Evolutionary conservation across 1,140 invertebrate genomes (phyloP), one percentile per base, ranked within the genome.

Genomic region (Drosophila kepulauana): DNA sequence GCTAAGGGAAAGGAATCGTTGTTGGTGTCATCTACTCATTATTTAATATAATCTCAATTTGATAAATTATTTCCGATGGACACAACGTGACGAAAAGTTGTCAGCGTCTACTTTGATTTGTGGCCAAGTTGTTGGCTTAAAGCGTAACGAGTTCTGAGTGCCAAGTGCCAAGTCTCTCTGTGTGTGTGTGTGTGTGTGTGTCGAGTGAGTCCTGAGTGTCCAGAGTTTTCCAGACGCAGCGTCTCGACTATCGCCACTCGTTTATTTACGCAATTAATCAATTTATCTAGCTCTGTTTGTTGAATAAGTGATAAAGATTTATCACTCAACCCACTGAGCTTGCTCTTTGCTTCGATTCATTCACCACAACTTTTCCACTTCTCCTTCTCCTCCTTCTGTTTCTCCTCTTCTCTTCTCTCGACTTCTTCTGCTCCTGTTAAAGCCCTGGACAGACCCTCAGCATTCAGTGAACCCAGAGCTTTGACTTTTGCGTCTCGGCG

Each of bases 231-330:
- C 43, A n/a, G 25, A 28, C 25, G 62, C 35, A 30, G 54, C 56
- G 35, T 54, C 57, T 38, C 46, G 56, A 46, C 33, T 51, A 69
- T 69, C 52, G 43, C 65, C 69, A 70, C 59, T 65, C 81, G 84
- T 84, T 89, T 88, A 88, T 88, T 88, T 88, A 74, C 65, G 85
- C 86, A 88, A 88, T 88, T 89, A 88, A 88, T 88, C 85, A 88
- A 88, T 81, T 87, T 88, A 68, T 75, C 54, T 48, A 52, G 52
- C 69, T 70, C 85, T 69, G 74, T 75, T 84, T 81, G 66, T 61
- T 64, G 63, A 88, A 87, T 75, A 88, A 88, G 85, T 89, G 85
- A 89, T 88, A 81, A 78, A 85, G 81, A 88, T 88, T 88, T 88
- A 88, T 88, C 84, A 89, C 81, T 81, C 57, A 73, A 25, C 10